Conservation (phyloP, 1,140 invertebrate species). For the Cepaea nemoralis region DNA sequence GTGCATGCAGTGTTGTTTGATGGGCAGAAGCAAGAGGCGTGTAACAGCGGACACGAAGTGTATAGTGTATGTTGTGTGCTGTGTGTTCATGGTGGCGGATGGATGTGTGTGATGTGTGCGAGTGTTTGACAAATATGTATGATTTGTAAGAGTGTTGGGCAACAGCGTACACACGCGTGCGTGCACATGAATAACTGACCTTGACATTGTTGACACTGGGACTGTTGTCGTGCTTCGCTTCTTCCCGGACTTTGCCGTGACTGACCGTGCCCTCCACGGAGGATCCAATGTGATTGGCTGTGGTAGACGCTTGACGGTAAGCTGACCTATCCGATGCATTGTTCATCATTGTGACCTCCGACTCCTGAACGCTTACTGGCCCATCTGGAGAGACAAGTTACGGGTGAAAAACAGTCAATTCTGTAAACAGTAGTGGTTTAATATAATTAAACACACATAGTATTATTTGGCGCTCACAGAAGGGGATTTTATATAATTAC, state of each 20-base stretch:
- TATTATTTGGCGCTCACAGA: too few relatives aligned
- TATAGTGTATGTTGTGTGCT: too few relatives aligned
- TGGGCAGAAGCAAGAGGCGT: too few relatives aligned
- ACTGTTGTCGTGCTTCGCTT: background rate
- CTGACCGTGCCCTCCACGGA: background rate
- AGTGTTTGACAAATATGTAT: too few relatives aligned
- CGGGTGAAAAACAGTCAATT: background rate
- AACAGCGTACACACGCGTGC: too few relatives aligned
- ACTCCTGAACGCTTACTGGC: constrained; percentile 24
- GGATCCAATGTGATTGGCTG: constrained; percentile 11
- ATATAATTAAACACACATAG: too few relatives aligned
- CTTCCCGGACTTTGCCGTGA: background rate
- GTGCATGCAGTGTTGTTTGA: too few relatives aligned
- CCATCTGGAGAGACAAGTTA: constrained; percentile 10
- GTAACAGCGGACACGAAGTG: too few relatives aligned
- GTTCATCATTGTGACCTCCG: constrained; percentile 24
- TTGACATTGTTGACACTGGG: constrained; percentile 16
- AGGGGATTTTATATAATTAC: too few relatives aligned
- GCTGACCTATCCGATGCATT: constrained; percentile 1
- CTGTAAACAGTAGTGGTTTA: background rate
- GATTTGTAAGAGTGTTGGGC: too few relatives aligned
- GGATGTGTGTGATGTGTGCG: too few relatives aligned
- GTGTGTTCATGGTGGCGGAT: too few relatives aligned
- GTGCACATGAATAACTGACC: background rate
- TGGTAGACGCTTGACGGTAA: background rate